These are phyloP conservation scores for Calephelis virginiensis DNA, from an alignment of 1,140 invertebrate species.

Conservation along the genomic window DNA sequence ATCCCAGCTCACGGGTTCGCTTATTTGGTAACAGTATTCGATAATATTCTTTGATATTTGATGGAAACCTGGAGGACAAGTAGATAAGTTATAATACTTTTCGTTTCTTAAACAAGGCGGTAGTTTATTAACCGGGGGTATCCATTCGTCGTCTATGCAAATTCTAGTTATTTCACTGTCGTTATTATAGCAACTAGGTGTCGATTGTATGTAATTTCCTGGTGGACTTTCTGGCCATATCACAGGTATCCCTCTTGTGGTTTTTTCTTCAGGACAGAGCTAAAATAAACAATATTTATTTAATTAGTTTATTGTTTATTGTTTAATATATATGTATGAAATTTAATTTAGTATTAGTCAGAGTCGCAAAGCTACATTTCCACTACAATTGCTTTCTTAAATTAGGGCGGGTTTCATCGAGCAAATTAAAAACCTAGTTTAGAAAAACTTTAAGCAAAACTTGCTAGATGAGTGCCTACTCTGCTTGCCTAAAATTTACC, in stretches of 20 bases:
- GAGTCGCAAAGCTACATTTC: too few species aligned
- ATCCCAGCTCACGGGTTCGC: constrained; percentile 43
- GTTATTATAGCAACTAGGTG: constrained; percentile 48
- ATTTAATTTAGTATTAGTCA: too few species aligned
- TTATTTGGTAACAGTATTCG: constrained; percentile 55
- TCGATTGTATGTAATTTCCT: constrained; percentile 43
- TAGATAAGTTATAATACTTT: constrained; percentile 40
- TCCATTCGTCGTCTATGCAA: constrained; percentile 46
- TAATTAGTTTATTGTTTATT: too few species aligned
- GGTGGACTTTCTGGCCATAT: constrained; percentile 45
- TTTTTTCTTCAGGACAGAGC: constrained; percentile 49
- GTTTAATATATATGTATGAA: too few species aligned
- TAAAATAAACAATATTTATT: constrained; percentile 30
- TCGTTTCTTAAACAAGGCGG: constrained; percentile 43
- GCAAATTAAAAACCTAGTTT: too few species aligned
- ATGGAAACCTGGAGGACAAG: constrained; percentile 52
- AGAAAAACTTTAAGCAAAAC: too few species aligned
- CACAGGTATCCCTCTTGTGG: constrained; percentile 42
- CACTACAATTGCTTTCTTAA: too few species aligned
- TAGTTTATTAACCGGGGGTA: constrained; percentile 34
- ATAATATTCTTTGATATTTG: constrained; percentile 48
- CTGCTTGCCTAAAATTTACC: too few species aligned
- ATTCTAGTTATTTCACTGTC: constrained; percentile 47
- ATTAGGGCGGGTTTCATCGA: too few species aligned
- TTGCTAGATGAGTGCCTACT: too few species aligned